Evolutionary conservation across 1,140 invertebrate genomes (phyloP), one percentile per base, ranked within the genome.

Genomic region (Geopemphigus sp.): DNA sequence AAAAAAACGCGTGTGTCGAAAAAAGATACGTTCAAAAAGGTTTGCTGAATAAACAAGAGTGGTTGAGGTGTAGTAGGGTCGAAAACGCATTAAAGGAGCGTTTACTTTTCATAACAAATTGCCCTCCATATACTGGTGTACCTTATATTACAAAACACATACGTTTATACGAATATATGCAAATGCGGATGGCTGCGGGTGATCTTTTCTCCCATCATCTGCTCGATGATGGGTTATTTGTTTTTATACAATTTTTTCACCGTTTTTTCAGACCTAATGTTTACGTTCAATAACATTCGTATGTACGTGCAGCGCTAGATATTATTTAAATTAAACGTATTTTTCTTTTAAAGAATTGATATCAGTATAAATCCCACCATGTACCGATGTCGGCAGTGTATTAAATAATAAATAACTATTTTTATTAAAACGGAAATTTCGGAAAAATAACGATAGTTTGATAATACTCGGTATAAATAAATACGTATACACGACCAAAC

Each of bases 61-160:
- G 47, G 47, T 50, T 47, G 66, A 72, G 47, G 68, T 72, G 47
- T 53, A 47, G 57, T 78, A 50, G 74, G 74, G 74, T 78, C 74
- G 74, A 78, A 78, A 78, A 78, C 74, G 39, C 74, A 78, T 78
- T 78, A 78, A 78, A 78, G 57, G 14, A 63, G 39, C 56, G 74
- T 78, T 78, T 78, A 78, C 74, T 78, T 78, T 78, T 78, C 56
- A 78, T 78, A 78, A 78, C 74, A 78, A 78, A 78, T 78, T 78
- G 74, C 74, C 56, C 74, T 78, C 22, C 39, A 61, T 76, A 76
- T 76, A 59, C 39, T 76, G 72, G 54, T 57, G 32, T 22, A 63
- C 74, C 45, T 50, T 63, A 63, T 61, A 78, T 78, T 78, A 78
- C 57, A 78, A 63, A n/a, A 26, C 39, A 78, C 32, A 74, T 24